phyloP scores from a whole-genome alignment of 2,888 invertebrate genomes.

The Andrena haemorrhoa region DNA sequence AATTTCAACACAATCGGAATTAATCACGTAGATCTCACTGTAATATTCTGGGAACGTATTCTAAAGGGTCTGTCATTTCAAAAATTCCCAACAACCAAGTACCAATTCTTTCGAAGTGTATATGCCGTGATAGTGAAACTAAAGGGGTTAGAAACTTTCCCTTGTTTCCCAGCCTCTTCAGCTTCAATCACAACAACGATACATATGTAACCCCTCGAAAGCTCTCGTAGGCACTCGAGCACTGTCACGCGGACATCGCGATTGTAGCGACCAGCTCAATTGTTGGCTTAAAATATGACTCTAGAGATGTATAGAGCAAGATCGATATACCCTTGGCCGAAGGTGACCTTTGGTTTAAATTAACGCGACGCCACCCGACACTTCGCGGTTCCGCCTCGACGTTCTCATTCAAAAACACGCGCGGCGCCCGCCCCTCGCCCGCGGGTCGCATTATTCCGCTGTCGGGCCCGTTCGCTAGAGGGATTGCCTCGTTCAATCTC shows the following conservation, averaged over 20 bases:
- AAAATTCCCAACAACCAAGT: no score
- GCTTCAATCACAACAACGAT: not conserved
- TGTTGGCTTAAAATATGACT: slow-evolving; percentile 47
- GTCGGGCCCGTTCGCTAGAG: not conserved
- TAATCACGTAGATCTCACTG: no score
- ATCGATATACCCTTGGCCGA: slow-evolving; percentile 61
- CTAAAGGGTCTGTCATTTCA: no score
- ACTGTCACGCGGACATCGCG: slow-evolving; percentile 18
- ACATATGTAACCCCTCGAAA: not conserved
- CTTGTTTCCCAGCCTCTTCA: no score
- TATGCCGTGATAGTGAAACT: no score
- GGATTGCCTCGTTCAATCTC: not conserved
- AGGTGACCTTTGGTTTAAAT: slow-evolving; percentile 69
- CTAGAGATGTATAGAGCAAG: slow-evolving; percentile 23
- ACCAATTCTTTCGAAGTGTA: no score
- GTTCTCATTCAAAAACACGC: slow-evolving; percentile 40
- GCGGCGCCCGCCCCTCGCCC: not conserved
- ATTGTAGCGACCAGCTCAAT: slow-evolving; percentile 34
- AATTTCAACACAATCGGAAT: no score
- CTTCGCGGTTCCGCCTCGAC: slow-evolving; percentile 29
- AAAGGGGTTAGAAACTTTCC: no score
- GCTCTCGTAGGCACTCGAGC: not conserved
- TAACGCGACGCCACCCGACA: slow-evolving; percentile 49
- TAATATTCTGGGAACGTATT: no score
- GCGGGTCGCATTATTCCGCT: slow-evolving; percentile 16